These are phyloP conservation scores for Caenorhabditis imperialis DNA, from an alignment of 2,888 invertebrate species.

Conservation along the genomic window DNA sequence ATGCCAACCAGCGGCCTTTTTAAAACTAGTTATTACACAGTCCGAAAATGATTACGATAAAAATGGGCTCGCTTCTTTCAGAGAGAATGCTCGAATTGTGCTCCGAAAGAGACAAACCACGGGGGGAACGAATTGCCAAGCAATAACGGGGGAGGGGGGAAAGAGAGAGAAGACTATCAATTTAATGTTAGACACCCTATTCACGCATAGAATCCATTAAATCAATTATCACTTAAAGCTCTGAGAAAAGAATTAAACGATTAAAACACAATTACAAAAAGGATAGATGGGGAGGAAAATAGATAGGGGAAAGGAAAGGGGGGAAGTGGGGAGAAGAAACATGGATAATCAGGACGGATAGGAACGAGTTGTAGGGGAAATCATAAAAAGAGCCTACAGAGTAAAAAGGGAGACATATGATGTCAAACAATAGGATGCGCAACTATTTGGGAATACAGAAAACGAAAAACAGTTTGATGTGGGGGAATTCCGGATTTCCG, in stretches of 20 bases:
- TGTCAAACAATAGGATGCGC: slow-evolving; percentile 20
- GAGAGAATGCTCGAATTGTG: not conserved
- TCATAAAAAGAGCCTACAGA: slow-evolving; percentile 11
- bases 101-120: slow-evolving; percentile 24
- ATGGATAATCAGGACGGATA: not conserved
- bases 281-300: slow-evolving; percentile 8
- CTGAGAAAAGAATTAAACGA: slow-evolving; percentile 47
- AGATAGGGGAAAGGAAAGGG: not conserved
- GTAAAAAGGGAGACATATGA: slow-evolving; percentile 6
- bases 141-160: slow-evolving; percentile 25
- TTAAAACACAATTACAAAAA: slow-evolving; percentile 32
- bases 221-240: slow-evolving; percentile 57
- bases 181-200: slow-evolving; percentile 43
- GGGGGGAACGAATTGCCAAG: slow-evolving; percentile 46
- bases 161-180: slow-evolving; percentile 18
- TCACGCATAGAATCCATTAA: slow-evolving; percentile 50
- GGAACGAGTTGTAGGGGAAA: not conserved
- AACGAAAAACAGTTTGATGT: slow-evolving; percentile 6
- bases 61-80: slow-evolving; percentile 26
- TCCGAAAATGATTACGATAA: slow-evolving; percentile 17
- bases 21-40: slow-evolving; percentile 17
- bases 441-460: slow-evolving; percentile 14
- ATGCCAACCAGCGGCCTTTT: slow-evolving; percentile 48
- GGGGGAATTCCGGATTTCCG: slow-evolving; percentile 48
- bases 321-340: slow-evolving; percentile 7